Base-by-base conservation (phyloP, 2,888 invertebrate genomes). In the Balanococcus diminutus region DNA sequence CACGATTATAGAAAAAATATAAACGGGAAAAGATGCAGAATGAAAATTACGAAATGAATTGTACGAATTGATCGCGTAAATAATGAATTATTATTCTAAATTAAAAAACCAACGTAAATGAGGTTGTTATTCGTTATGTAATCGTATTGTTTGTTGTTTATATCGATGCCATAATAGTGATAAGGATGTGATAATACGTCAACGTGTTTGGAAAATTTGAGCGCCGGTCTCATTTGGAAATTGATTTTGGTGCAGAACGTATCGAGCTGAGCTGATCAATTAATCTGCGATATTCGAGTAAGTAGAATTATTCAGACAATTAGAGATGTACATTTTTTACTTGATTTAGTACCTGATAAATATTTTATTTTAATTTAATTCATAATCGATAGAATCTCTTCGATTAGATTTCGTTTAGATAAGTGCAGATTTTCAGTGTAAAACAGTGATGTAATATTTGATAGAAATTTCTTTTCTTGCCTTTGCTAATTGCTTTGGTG, bases 151-250 rank as follows among this genome's bases (percentile, higher is more conserved):
- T 75, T 75, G 75, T 32, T 75, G 75, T 75, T 75, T 75, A 75
- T 22, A 61, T 61, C 28, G 6, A 5, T 28, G 32, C 22, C 32
- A 25, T 31, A 28, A 28, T 28, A 32, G 0, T 75, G 75, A 75
- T 75, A 75, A 75, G 75, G 75, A 75, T 75, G 75, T 75, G 75
- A 75, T 75, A 75, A 75, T 32, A 32, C 75, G 75, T 75, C 19
- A 75, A 75, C 75, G 75, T 75, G 31, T 32, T 25, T 1, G 19
- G n/a, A 32, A n/a, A 16, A 25, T 16, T 36, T 31, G 16, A 75
- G 75, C 75, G 75, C 75, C 75, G 75, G 75, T 25, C 28, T 67
- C 75, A 75, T n/a, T 32, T 32, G 16, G 14, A 8, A n/a, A 75
- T 75, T 75, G 32, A 75, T 75, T 75, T 32, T 75, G 32, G 4